Evolutionary conservation across 2,797 vertebrate species (phyloP).

Genomic region (Astyanax mexicanus): DNA sequence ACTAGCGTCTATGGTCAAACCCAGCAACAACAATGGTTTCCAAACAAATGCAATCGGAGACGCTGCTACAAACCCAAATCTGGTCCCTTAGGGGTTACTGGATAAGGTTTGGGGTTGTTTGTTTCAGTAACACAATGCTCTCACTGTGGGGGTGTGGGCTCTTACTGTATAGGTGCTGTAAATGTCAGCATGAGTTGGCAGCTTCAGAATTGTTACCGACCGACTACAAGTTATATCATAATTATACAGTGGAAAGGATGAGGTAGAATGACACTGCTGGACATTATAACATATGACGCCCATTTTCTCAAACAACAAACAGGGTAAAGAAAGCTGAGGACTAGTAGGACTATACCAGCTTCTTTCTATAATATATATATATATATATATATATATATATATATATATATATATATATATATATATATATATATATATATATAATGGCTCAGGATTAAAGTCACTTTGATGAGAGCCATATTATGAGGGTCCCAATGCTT

Average conservation of each 20-base stretch:
- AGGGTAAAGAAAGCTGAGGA: no score
- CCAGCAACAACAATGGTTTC: background rate
- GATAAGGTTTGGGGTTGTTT: background rate
- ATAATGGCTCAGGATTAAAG: no score
- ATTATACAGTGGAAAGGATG: conserved; percentile 5
- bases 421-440: no score
- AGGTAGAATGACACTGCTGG: background rate
- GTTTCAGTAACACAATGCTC: background rate
- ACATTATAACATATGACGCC: background rate
- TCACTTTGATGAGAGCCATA: no score
- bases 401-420: no score
- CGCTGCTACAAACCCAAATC: background rate
- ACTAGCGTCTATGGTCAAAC: background rate
- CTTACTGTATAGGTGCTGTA: background rate
- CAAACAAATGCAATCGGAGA: background rate
- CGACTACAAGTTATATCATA: background rate
- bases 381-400: no score
- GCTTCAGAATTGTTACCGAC: background rate
- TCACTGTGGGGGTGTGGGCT: background rate
- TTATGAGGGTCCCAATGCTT: no score
- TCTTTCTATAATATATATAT: no score
- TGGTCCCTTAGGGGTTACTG: background rate
- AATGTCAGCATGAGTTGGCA: background rate
- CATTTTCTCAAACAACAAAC: background rate
- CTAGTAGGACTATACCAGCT: no score